Evolutionary conservation across 2,113 vertebrate species (phyloP), one percentile per base, ranked within the genome.

Genomic region (Myocastor coypus): DNA sequence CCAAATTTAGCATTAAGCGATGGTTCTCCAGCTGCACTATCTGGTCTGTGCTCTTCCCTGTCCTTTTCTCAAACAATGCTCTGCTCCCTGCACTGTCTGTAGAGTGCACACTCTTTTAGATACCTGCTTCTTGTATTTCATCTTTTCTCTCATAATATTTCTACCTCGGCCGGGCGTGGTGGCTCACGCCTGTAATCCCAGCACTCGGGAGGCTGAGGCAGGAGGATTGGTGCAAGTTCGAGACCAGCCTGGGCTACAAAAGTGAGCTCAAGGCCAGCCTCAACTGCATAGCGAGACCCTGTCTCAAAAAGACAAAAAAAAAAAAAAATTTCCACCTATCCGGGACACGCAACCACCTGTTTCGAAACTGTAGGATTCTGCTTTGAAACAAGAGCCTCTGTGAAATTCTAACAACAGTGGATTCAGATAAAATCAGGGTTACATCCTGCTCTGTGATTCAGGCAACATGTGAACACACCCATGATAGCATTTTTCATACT

Each of bases 341-440:
- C 86, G 30, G 22, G 71, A 13, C 0, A 57, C 22, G 30, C 61
- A 32, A 10, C 12, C 55, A 84, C 75, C 6, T 69, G 8, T 69
- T 94, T 64, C 8, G 82, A 83, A 1, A 11, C 12, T 89, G 13
- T 22, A 40, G n/a, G 52, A 40, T 59, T 61, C 57, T 92, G 14
- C 14, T 87, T 32, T 7, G 63, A 75, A 66, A 2, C 22, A 37
- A 34, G 2, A 17, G 82, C 87, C 30, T 77, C 24, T 22, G 5
- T 14, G 34, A 71, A 50, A 10, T 7, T 59, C 42, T 13, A 3
- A 17, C 34, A 19, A 42, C 13, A 46, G 22, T 5, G 30, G 52
- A 7, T 12, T 1, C 2, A 34, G 50, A 8, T 57, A 52, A 82
- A 83, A 37, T 50, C 19, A 9, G 0, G n/a, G 26, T 3, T 1